Base-by-base conservation (phyloP, 2,113 vertebrate genomes). In the Danionella cerebrum region DNA sequence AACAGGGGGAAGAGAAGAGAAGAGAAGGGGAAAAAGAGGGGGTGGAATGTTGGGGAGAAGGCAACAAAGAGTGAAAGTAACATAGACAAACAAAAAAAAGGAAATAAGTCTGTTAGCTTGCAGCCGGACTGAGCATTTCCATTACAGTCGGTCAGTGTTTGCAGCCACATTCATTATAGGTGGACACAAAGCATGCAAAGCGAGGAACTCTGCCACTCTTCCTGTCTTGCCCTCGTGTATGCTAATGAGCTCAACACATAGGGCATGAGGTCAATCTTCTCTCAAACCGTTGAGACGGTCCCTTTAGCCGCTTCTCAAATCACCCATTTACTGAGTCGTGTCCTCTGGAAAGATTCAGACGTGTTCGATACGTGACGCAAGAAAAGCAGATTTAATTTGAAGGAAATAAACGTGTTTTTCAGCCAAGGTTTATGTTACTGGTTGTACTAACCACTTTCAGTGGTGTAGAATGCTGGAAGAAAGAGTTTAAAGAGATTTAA, bases 91-190 rank as follows among this genome's bases (percentile, higher is more conserved):
- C 29, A 67, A 44, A 78, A 51, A 90, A 91, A 89, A 89, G 88
- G 89, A 90, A 89, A 90, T 88, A 85, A 93, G 90, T 93, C 78
- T 88, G 87, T 93, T 93, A 92, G 90, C 89, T n/a, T 68, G 89
- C 85, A 92, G 92, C 90, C 89, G 87, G 84, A 85, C 29, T 84
- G 55, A 78, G 84, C 82, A 85, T 84, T 84, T 85, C 81, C 80
- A 89, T 89, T 78, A 80, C 82, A 85, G 83, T 80, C 76, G 78
- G 84, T 88, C 84, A 84, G 83, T 83, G 81, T 78, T 69, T 77
- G 81, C 71, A 75, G 84, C 85, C 80, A 82, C 85, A 85, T 80
- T 74, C 73, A 76, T 84, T 84, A 85, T 72, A 68, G 83, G 69
- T 75, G 76, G 63, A 86, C 82, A 86, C 85, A 86, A 84, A 53